Evolutionary conservation across 2,113 vertebrate species (phyloP), one percentile per base, ranked within the genome.

Genomic region (Isichthys henryi): DNA sequence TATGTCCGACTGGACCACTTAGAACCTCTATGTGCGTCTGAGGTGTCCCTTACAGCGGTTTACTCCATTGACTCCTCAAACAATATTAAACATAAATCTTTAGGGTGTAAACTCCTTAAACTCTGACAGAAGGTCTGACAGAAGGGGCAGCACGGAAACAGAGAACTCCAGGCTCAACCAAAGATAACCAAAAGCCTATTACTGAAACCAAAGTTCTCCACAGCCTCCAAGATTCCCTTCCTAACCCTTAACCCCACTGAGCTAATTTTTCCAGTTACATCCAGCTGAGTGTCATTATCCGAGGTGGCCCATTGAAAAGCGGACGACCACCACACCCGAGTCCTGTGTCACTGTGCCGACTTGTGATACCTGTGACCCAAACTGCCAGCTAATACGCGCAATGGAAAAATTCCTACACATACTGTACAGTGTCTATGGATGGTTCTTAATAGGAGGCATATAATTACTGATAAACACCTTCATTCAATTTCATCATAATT

Each of bases 341-440:
- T 5, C 39, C 23, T 84, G 19, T 48, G 43, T 15, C 4, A 0
- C 43, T 45, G 77, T 45, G 31, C 35, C 15, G 1, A 21, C 7
- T 9, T 39, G 39, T 7, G 17, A 48, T 10, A 48, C 43, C 3
- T 23, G 2, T 23, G 82, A 52, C 43, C 77, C 35, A 70, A 88
- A 87, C 90, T 91, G 90, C 88, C 90, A 89, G 91, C 92, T 70
- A 70, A 70, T 70, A 31, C 13, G n/a, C 62, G 10, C 31, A 48
- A 43, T 11, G n/a, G 3, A 2, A 17, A n/a, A 58, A 19, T 13
- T 31, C 43, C n/a, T 45, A 58, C 53, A 62, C 17, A 39, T 39
- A 39, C 39, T 39, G 39, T 2, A 53, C 31, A n/a, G 19, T 31
- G 10, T 53, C 23, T 87, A 86, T 48, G 46, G 46, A 86, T 52